Evolutionary conservation across 2,797 vertebrate genomes (phyloP).

Genomic region (Enteromius treurensis): DNA sequence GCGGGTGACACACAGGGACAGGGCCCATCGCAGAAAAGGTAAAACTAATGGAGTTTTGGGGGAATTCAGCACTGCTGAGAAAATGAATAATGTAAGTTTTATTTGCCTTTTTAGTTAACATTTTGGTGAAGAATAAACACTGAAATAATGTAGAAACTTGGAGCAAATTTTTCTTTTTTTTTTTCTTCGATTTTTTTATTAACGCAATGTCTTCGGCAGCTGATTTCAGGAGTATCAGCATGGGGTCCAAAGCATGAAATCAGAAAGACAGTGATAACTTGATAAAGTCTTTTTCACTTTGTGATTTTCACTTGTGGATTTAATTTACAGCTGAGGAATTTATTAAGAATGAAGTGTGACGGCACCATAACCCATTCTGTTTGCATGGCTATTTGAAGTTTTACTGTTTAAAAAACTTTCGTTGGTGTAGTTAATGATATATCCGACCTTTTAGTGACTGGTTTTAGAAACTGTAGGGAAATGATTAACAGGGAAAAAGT

Average conservation of each 20-base stretch:
- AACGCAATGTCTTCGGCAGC: not conserved
- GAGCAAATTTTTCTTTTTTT: not conserved
- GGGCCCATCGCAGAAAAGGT: constrained; percentile 79
- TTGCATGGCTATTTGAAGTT: not conserved
- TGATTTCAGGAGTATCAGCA: constrained; percentile 27
- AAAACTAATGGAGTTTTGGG: constrained; percentile 58
- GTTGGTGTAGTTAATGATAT: not conserved
- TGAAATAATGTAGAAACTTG: not conserved
- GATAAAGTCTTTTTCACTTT: constrained; percentile 31
- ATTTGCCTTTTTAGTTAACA: not conserved
- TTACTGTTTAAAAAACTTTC: not conserved
- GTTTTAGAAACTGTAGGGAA: not conserved
- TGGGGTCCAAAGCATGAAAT: constrained; percentile 55
- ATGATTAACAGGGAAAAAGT: not conserved
- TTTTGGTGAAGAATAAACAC: not conserved
- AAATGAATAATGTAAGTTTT: not conserved
- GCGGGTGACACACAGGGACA: constrained; percentile 65
- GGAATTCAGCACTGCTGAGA: not conserved
- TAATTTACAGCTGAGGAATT: not conserved
- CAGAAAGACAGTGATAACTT: constrained; percentile 50
- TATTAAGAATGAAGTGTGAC: not conserved
- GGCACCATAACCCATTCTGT: not conserved
- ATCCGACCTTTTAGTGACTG: not conserved
- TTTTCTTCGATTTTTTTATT: not conserved
- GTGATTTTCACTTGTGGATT: constrained; percentile 30